Evolutionary conservation across 2,888 invertebrate species (phyloP).

Genomic region (Microplitis deprimator): DNA sequence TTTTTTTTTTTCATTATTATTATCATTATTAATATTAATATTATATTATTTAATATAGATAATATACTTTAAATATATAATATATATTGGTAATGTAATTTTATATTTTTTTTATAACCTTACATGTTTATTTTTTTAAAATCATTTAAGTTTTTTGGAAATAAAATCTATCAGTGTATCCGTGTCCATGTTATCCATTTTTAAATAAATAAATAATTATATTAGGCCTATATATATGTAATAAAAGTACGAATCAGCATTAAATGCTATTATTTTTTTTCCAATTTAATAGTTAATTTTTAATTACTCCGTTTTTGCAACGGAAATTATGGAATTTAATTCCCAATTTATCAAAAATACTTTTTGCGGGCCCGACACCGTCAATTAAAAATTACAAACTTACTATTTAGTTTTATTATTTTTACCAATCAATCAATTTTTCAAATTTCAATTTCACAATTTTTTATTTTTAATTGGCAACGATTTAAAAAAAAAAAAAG

Average conservation of each 20-base stretch:
- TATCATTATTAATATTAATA: background rate
- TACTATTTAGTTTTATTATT: background rate
- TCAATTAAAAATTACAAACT: constrained; percentile 5
- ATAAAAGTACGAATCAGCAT: constrained; percentile 45
- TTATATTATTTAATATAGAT: background rate
- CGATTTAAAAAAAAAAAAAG: background rate
- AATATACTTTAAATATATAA: background rate
- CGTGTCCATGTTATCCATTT: constrained; percentile 41
- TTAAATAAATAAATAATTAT: background rate
- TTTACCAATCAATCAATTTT: background rate
- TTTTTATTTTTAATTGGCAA: background rate
- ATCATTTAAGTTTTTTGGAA: background rate
- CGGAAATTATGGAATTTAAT: constrained; percentile 44
- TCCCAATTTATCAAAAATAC: constrained; percentile 45
- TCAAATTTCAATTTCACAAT: background rate
- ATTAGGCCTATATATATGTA: constrained; percentile 56
- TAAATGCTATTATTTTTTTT: constrained; percentile 44
- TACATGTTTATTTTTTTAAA: background rate
- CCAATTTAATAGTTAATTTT: constrained; percentile 25
- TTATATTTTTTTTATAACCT: background rate
- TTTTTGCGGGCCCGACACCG: constrained; percentile 37
- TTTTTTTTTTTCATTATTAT: background rate
- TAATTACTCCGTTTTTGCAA: constrained; percentile 36
- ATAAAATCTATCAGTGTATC: constrained; percentile 46
- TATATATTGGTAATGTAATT: background rate